These are phyloP conservation scores for Pristionchus entomophagus DNA, from an alignment of 2,888 invertebrate genomes.

Conservation along the genomic window DNA sequence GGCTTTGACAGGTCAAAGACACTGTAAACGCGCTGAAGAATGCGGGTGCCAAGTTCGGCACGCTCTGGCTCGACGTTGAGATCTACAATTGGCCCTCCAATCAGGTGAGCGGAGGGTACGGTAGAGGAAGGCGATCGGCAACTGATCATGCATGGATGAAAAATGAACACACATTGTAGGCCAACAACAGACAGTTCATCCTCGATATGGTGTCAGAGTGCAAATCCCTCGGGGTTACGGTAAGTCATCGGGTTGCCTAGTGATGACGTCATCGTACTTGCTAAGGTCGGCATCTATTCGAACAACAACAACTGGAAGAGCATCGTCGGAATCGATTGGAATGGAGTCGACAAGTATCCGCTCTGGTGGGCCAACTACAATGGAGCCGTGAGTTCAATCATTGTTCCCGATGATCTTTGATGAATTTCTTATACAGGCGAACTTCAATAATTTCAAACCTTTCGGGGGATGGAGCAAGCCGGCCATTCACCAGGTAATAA, in stretches of 20 bases:
- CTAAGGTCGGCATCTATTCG: slow-evolving; percentile 53
- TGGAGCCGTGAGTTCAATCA: slow-evolving; percentile 30
- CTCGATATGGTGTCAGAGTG: slow-evolving; percentile 50
- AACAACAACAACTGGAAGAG: slow-evolving; percentile 56
- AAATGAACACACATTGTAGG: not conserved
- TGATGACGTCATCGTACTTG: not conserved
- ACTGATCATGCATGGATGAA: not conserved
- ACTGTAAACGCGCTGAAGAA: slow-evolving; percentile 46
- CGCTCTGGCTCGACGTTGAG: slow-evolving; percentile 59
- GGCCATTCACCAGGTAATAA: not conserved
- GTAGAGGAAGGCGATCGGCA: not conserved
- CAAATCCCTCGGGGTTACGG: not conserved
- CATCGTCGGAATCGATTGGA: slow-evolving; percentile 58
- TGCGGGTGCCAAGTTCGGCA: slow-evolving; percentile 54
- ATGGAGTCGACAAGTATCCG: slow-evolving; percentile 52
- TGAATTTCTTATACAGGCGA: not conserved
- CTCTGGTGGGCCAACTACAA: slow-evolving; percentile 61
- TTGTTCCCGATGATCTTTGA: too few species aligned
- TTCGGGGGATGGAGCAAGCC: slow-evolving; percentile 14
- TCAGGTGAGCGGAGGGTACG: too few species aligned
- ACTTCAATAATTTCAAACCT: not conserved
- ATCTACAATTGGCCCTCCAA: slow-evolving; percentile 43
- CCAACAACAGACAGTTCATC: slow-evolving; percentile 54
- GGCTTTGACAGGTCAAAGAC: slow-evolving; percentile 46
- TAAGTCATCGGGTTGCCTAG: not conserved